Evolutionary conservation across 2,797 vertebrate species (phyloP).

Genomic region (Poeciliopsis infans): DNA sequence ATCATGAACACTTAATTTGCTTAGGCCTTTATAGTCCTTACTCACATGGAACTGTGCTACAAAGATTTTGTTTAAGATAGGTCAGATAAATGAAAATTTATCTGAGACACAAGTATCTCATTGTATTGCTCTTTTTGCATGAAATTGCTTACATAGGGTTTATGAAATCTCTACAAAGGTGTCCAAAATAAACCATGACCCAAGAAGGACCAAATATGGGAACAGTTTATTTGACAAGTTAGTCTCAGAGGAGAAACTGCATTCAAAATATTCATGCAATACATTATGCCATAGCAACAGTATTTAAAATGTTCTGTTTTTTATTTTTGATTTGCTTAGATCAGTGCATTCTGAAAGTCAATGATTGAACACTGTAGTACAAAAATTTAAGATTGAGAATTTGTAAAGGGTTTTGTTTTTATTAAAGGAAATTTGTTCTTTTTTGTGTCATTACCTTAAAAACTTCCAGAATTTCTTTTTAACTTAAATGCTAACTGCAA

Average conservation of each 20-base stretch:
- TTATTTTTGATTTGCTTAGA: neutral
- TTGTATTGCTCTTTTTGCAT: neutral
- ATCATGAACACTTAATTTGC: neutral
- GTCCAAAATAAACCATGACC: neutral
- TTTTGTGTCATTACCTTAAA: neutral
- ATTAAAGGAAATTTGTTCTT: neutral
- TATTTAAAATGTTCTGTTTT: neutral
- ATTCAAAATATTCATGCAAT: neutral
- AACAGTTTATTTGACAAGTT: neutral
- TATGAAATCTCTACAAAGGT: neutral
- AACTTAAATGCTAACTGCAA: constrained; percentile 2
- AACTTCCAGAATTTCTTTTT: neutral
- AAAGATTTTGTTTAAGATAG: neutral
- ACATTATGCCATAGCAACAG: neutral
- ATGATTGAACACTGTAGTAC: neutral
- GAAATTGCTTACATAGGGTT: neutral
- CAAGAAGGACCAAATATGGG: neutral
- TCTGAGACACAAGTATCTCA: neutral
- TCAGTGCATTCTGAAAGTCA: neutral
- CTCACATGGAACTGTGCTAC: neutral
- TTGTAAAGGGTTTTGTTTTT: constrained; percentile 10
- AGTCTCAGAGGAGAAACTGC: neutral
- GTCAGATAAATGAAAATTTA: neutral
- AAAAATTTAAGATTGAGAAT: neutral
- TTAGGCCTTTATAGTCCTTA: neutral